A percentile compares a stretch with the other conserved stretches of the same genome.
These are phyloP conservation scores for Trachelipus rathkii DNA, from an alignment of 1,140 invertebrate genomes.

Conservation along the genomic window DNA sequence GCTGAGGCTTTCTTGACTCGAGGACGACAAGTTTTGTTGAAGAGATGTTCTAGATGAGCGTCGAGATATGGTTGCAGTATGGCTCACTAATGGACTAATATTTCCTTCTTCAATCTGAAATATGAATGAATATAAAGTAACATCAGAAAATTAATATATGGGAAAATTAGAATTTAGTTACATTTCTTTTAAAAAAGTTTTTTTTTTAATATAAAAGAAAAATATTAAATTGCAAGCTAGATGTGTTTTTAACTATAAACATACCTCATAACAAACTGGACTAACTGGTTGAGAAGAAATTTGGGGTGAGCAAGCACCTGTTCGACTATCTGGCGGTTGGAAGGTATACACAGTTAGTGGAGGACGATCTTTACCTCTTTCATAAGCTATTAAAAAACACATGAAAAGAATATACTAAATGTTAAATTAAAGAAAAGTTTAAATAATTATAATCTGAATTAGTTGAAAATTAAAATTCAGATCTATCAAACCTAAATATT, in stretches of 20 bases:
- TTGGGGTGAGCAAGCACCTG: constrained; percentile 31
- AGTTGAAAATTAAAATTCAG: no score
- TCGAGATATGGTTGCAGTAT: constrained; percentile 42
- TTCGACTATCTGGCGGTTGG: constrained; percentile 61
- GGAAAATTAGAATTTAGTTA: no score
- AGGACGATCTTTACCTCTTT: constrained; percentile 77
- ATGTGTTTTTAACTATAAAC: constrained; percentile 22
- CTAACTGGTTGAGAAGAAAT: constrained; percentile 42
- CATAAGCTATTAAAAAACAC: constrained; percentile 63
- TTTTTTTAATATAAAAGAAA: no score
- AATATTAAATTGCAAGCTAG: no score
- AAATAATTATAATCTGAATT: no score
- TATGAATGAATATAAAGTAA: no score
- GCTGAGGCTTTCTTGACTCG: constrained; percentile 43
- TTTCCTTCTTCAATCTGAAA: constrained; percentile 1
- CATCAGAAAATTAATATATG: no score
- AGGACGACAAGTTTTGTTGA: constrained; percentile 40
- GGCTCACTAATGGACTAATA: constrained; percentile 3
- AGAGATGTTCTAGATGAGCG: constrained; percentile 42
- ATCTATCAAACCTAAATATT: no score
- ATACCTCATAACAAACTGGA: constrained; percentile 46
- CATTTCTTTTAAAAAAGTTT: no score
- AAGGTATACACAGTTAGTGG: constrained; percentile 84
- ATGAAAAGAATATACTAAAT: no score
- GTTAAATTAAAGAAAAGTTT: no score